A percentile compares a stretch with the other conserved stretches of the same genome.
Conservation (phyloP, 1,140 invertebrate species). For the Campodea augens region DNA sequence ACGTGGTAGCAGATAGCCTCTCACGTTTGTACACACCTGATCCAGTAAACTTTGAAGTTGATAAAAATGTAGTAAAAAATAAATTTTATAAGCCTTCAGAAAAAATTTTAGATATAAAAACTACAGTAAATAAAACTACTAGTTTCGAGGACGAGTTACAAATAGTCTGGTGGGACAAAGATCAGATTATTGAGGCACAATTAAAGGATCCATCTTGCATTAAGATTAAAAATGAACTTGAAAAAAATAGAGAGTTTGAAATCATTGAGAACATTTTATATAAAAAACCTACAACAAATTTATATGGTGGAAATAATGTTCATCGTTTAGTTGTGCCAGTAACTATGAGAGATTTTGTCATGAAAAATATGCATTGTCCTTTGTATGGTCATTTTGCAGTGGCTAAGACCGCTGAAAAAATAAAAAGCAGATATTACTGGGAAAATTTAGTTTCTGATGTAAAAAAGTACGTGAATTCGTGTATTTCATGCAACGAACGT, state of each 20-base stretch:
- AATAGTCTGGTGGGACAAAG: not conserved
- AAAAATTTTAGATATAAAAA: too few relatives aligned
- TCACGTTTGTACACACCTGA: not conserved
- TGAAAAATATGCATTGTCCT: not conserved
- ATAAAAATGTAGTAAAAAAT: not conserved
- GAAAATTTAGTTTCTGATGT: not conserved
- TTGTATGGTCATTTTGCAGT: not conserved
- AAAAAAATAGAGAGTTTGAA: not conserved
- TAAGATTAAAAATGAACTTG: not conserved
- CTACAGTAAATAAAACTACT: too few relatives aligned
- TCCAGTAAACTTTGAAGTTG: not conserved
- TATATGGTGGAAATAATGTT: not conserved
- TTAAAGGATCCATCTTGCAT: not conserved
- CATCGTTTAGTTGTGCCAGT: not conserved
- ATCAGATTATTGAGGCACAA: not conserved
- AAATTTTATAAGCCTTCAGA: not conserved
- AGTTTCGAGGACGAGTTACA: too few relatives aligned
- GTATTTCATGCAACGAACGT: not conserved
- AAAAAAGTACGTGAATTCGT: not conserved
- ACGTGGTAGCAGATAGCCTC: not conserved
- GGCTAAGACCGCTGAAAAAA: not conserved
- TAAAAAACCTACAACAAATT: not conserved
- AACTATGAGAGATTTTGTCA: not conserved
- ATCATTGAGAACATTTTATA: not conserved
- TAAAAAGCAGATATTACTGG: not conserved